These are phyloP conservation scores for Conus canariensis DNA, from an alignment of 2,888 invertebrate species.

Conservation along the genomic window DNA sequence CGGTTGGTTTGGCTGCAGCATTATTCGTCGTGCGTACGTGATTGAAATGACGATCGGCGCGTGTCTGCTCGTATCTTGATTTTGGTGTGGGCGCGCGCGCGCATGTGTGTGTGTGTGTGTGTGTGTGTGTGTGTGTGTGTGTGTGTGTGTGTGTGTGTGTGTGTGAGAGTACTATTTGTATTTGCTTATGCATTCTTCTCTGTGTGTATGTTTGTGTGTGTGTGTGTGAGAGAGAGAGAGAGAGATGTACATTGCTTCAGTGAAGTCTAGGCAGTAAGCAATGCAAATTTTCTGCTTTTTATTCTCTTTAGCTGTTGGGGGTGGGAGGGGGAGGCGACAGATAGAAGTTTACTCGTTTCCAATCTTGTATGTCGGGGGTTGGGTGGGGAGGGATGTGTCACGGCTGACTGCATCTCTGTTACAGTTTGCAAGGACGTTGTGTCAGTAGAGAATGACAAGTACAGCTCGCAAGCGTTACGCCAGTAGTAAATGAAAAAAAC, in stretches of 20 bases:
- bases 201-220: not conserved
- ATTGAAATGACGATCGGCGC: not conserved
- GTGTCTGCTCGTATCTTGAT: not conserved
- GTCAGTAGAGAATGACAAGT: not conserved
- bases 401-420: not conserved
- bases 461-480: not conserved
- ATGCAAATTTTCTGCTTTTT: no score
- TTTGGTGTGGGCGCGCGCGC: no score
- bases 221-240: not conserved
- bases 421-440: not conserved
- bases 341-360: no score
- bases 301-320: no score
- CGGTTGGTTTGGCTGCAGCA: not conserved
- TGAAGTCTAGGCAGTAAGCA: no score
- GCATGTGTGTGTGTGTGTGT: not conserved
- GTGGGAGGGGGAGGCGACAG: no score
- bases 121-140: conserved; percentile 20
- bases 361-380: no score
- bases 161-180: not conserved
- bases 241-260: not conserved
- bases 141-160: not conserved
- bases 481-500: no score
- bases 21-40: not conserved
- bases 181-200: not conserved
- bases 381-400: no score